These are phyloP conservation scores for Sycobia sp. DNA, from an alignment of 1,140 invertebrate species.

Conservation along the genomic window DNA sequence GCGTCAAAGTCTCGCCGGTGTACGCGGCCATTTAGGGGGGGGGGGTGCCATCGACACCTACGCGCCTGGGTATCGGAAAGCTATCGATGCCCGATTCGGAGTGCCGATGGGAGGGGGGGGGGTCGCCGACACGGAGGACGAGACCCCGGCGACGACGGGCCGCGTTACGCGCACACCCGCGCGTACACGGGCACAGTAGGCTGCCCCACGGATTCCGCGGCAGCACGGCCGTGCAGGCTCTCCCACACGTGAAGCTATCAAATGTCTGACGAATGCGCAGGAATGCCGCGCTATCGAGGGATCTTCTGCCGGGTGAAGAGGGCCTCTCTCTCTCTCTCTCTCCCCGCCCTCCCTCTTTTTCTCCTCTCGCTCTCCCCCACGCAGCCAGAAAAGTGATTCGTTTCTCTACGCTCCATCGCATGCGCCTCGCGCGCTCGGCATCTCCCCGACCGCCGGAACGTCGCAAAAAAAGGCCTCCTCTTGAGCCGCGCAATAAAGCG, in stretches of 20 bases:
- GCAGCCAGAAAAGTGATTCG: constrained; percentile 19
- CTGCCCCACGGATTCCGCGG: constrained; percentile 49
- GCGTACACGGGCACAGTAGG: constrained; percentile 15
- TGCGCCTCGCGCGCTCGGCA: constrained; percentile 27
- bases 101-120: too few relatives aligned
- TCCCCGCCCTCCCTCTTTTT: neutral
- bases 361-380: neutral
- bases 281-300: constrained; percentile 59
- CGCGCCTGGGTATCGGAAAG: too few relatives aligned
- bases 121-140: too few relatives aligned
- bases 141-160: too few relatives aligned
- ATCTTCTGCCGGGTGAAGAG: constrained; percentile 19
- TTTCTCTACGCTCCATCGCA: constrained; percentile 34
- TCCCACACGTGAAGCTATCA: constrained; percentile 60
- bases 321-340: neutral
- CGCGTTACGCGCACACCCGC: too few relatives aligned
- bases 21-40: too few relatives aligned
- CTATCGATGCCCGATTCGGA: too few relatives aligned
- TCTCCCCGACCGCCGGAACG: constrained; percentile 1
- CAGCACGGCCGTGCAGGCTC: constrained; percentile 23
- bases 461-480: neutral
- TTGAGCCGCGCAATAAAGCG: too few relatives aligned
- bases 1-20: too few relatives aligned
- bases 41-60: too few relatives aligned
- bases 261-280: constrained; percentile 61